Evolutionary conservation across 2,113 vertebrate species (phyloP).

Genomic region (Kryptolebias marmoratus): DNA sequence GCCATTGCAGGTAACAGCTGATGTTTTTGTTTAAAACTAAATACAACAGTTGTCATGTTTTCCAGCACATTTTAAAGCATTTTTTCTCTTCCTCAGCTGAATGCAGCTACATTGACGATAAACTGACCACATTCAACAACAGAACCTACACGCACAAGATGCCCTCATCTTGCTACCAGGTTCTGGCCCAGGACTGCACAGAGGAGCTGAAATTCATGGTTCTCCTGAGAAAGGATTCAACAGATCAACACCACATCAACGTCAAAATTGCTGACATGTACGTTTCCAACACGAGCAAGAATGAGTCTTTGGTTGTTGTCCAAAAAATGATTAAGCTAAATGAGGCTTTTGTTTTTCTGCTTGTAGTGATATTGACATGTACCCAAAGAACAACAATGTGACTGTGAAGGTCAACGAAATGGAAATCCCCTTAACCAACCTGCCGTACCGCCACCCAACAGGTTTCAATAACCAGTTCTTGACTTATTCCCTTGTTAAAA

Average conservation of each 20-base stretch:
- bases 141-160: constrained; percentile 72
- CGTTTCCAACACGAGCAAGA: constrained; percentile 43
- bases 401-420: constrained; percentile 69
- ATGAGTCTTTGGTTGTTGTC: not conserved
- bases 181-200: constrained; percentile 84
- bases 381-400: constrained; percentile 25
- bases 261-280: constrained; percentile 82
- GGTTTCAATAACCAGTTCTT: constrained; percentile 40
- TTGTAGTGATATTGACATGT: constrained; percentile 69
- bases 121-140: constrained; percentile 82
- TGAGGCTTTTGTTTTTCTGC: not conserved
- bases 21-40: not conserved
- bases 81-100: constrained; percentile 44
- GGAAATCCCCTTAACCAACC: constrained; percentile 59
- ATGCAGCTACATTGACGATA: constrained; percentile 48
- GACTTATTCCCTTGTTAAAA: too few species aligned
- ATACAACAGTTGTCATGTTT: not conserved
- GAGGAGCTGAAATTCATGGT: constrained; percentile 84
- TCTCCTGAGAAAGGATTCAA: constrained; percentile 75
- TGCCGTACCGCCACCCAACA: constrained; percentile 69
- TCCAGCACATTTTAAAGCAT: too few species aligned
- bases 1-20: constrained; percentile 55
- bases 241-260: constrained; percentile 72
- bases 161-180: constrained; percentile 82
- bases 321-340: not conserved